Conservation (phyloP, 2,888 invertebrate genomes). For the Cephus pulcher region DNA sequence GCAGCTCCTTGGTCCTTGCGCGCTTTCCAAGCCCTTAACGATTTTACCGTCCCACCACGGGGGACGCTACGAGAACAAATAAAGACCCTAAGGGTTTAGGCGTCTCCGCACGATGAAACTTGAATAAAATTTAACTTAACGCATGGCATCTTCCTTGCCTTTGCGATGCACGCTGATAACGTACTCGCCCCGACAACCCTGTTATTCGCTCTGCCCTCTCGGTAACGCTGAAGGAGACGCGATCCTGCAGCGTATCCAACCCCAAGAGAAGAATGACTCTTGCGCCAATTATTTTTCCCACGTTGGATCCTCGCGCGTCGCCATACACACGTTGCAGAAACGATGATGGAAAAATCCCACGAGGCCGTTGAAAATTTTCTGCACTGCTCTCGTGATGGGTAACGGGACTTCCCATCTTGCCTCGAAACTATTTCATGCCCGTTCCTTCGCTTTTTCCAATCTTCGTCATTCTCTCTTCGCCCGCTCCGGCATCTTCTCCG, state of each 20-base stretch:
- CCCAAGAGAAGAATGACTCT: background rate
- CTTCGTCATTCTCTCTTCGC: background rate
- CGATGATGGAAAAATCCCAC: background rate
- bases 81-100: background rate
- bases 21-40: background rate
- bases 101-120: constrained; percentile 55
- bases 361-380: background rate
- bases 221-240: background rate
- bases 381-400: background rate
- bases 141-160: constrained; percentile 19
- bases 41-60: constrained; percentile 16
- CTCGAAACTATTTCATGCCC: background rate
- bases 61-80: constrained; percentile 38
- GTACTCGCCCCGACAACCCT: constrained; percentile 44
- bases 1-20: background rate
- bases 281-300: background rate
- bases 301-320: background rate
- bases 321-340: background rate
- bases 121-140: constrained; percentile 62
- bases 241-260: background rate
- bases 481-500: background rate
- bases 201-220: constrained; percentile 34
- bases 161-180: constrained; percentile 33
- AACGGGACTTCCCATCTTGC: background rate
- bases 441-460: background rate